Base-by-base conservation (phyloP, 2,888 invertebrate genomes). In the Temnothorax ravouxi region DNA sequence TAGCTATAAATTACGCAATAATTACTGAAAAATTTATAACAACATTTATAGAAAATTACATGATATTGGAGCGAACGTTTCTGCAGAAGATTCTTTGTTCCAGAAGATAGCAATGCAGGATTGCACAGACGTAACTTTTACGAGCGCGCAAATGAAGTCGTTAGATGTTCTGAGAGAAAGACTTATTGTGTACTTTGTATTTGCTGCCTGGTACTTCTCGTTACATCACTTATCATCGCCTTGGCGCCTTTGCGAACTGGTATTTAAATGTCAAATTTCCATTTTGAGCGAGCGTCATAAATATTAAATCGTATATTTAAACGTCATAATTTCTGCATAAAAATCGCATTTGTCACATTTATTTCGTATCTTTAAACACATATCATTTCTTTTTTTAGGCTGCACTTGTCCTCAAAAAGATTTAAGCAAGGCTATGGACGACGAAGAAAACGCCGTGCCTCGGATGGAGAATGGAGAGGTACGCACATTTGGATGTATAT, bases 201-300 rank as follows among this genome's bases (percentile, higher is more conserved):
- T 71, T 95, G 97, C 84, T 97, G 98, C 54, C 97, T 98, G 6
- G 96, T 97, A 50, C 96, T 98, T 92, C 97, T 98, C 94, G 96
- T 97, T 90, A 97, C 98, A 81, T 98, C 99, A 61, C 96, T 99
- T 88, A 96, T 99, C 88, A 97, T 98, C 86, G 98, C 99, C 82
- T 98, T 98, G 94, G 98, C 98, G 77, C 97, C 98, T 89, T 98
- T 98, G 82, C 97, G 97, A 95, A 96, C 97, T 93, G 97, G 98
- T 98, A 95, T 95, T 61, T 77, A 54, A 50, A 50, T 25, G 9
- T 71, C n/a, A n/a, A 15, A 13, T n/a, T 0, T 74, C 25, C 1
- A 9, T 81, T 56, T 54, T 41, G 18, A 47, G 6, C 11, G 11
- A 29, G 11, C 25, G 11, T 29, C 29, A 25, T 34, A 38, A 56